Base-by-base conservation (phyloP, 2,113 vertebrate species). In the Benitochromis conjunctus region DNA sequence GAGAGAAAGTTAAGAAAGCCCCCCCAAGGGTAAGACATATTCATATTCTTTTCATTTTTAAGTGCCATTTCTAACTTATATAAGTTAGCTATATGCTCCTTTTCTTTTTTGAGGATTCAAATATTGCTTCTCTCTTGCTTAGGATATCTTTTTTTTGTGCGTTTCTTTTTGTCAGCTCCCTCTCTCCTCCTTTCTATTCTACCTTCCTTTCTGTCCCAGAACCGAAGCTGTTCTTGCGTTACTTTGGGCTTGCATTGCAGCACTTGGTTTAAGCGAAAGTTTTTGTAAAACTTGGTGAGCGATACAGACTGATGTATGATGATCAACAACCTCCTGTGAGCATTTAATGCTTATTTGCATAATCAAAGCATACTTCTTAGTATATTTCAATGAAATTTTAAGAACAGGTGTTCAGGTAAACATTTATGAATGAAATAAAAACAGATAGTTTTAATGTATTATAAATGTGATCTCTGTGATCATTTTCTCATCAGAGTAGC, bases 11-110 rank as follows among this genome's bases (percentile, higher is more conserved):
- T 71, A 41, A 86, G 48, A 91, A 83, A 64, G 62, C 62, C 53
- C 46, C 56, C 55, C 69, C 82, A 92, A 92, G 64, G 94, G 95
- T 96, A 96, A 94, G 95, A 10, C 19, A 83, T 77, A 74, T 29
- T 85, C 6, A 29, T 53, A 11, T 54, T 43, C 34, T 86, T 21
- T 3, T 54, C 3, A 24, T 77, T 79, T 64, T 41, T 19, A 19
- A 29, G 53, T 9, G 2, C 11, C 7, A 34, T 77, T 80, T 58
- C 29, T 19, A 51, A 76, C 24, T 29, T 74, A 7, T 13, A 74
- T 51, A 74, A 3, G 4, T 31, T 31, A 51, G 51, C 43, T 51
- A 29, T 74, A 29, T 12, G 24, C 43, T 31, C 4, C 4, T 74
- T 19, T 51, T 29, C 26, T 3, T 34, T 43, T 54, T 31, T 6